Conservation (phyloP, 2,888 invertebrate species). For the Acanthosepion lycidas region DNA sequence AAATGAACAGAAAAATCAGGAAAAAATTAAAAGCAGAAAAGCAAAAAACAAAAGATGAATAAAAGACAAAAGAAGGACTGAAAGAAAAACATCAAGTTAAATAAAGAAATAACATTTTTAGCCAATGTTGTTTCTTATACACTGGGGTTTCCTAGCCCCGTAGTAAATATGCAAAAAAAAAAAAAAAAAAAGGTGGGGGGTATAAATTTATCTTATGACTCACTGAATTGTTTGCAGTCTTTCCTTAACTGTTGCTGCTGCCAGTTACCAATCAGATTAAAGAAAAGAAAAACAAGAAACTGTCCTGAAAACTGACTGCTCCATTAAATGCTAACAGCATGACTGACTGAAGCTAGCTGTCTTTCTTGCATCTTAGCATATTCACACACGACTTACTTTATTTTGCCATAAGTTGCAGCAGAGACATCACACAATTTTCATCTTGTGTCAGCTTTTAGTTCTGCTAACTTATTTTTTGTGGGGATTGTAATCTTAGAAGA, state of each 20-base stretch:
- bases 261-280: conserved; percentile 33
- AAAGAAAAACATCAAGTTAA: no score
- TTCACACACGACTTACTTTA: neutral
- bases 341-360: neutral
- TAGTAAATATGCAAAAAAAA: no score
- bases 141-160: no score
- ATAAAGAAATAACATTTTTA: no score
- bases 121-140: no score
- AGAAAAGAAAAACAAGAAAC: neutral
- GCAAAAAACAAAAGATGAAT: no score
- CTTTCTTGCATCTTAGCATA: neutral
- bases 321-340: neutral
- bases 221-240: neutral
- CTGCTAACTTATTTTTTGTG: neutral
- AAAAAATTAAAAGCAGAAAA: no score
- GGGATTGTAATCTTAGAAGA: neutral
- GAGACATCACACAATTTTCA: neutral
- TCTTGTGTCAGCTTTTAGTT: neutral
- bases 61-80: no score
- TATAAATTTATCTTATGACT: neutral
- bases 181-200: no score
- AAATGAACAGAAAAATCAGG: no score
- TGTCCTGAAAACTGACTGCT: neutral
- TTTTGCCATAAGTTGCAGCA: neutral
- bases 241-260: neutral